Evolutionary conservation across 2,113 vertebrate species (phyloP).

Genomic region (Cavia aperea): DNA sequence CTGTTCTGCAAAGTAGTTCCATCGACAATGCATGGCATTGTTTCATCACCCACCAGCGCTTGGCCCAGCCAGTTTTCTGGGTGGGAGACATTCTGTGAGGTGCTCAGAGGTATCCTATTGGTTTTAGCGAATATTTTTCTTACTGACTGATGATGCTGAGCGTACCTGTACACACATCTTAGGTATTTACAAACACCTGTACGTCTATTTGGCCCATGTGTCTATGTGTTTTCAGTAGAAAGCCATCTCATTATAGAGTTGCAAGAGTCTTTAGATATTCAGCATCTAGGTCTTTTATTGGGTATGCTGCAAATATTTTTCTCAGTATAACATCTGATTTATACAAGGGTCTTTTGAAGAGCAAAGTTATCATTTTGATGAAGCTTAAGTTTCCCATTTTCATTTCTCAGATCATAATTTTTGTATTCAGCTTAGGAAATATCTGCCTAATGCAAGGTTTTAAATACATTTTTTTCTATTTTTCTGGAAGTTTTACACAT

Average conservation of each 20-base stretch:
- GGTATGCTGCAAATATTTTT: constrained; percentile 3
- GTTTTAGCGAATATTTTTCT: background rate
- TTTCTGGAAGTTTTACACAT: background rate
- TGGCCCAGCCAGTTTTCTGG: background rate
- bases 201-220: background rate
- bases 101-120: background rate
- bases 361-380: background rate
- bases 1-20: background rate
- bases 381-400: background rate
- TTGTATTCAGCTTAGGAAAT: constrained; percentile 4
- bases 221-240: background rate
- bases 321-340: background rate
- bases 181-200: background rate
- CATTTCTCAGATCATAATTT: background rate
- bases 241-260: background rate
- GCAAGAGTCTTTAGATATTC: background rate
- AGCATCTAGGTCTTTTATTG: background rate
- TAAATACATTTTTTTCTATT: background rate
- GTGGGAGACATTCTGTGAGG: background rate
- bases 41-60: background rate
- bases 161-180: background rate
- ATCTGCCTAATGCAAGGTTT: background rate
- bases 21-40: background rate
- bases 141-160: background rate
- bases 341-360: background rate